Conservation (phyloP, 2,113 vertebrate species). For the Cinclus mexicanus region DNA sequence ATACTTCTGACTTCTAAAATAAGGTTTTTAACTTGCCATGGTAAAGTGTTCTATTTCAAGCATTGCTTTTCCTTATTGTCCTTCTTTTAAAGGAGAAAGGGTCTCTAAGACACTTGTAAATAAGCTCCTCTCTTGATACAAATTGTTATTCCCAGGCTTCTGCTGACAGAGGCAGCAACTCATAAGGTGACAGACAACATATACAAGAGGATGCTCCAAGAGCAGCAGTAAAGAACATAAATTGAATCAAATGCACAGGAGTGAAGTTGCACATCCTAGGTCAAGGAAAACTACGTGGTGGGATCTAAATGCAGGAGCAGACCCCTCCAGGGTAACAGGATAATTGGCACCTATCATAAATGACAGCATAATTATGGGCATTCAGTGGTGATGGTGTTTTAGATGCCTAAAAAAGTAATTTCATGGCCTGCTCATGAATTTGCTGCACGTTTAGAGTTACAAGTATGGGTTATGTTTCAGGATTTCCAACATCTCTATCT, state of each 20-base stretch:
- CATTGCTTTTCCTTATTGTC: neutral
- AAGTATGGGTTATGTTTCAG: rapidly evolving
- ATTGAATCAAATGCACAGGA: neutral
- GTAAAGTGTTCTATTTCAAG: neutral
- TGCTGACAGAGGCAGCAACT: neutral
- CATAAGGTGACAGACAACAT: neutral
- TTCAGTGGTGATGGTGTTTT: neutral
- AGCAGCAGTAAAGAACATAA: neutral
- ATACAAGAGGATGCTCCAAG: neutral
- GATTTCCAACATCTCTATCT: neutral
- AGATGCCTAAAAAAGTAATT: neutral
- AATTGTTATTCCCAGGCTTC: neutral
- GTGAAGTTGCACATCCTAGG: neutral
- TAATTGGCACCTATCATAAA: neutral
- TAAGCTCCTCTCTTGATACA: neutral
- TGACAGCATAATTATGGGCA: neutral
- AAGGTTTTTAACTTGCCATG: neutral
- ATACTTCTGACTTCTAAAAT: neutral
- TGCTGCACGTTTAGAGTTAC: neutral
- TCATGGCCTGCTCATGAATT: neutral
- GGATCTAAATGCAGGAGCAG: neutral
- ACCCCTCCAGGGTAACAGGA: neutral
- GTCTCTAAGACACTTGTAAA: rapidly evolving
- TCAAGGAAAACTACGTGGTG: neutral
- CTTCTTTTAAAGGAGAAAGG: neutral